These are phyloP conservation scores for Heliconius eleuchia DNA, from an alignment of 1,140 invertebrate species.

Conservation along the genomic window DNA sequence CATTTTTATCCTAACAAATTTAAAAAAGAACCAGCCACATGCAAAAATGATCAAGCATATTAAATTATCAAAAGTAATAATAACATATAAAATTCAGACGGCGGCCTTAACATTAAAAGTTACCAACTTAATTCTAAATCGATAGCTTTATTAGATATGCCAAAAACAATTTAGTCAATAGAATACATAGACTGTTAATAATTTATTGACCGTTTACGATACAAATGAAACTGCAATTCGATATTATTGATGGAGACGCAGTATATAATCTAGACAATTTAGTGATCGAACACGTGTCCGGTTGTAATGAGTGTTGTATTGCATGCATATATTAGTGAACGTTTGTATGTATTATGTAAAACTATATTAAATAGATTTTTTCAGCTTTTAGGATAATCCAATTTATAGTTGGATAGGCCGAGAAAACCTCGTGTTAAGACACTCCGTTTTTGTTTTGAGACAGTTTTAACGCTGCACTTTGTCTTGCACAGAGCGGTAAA, in stretches of 20 bases:
- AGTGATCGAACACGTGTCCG: not conserved
- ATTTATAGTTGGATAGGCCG: no score
- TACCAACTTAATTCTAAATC: not conserved
- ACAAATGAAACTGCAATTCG: conserved; percentile 26
- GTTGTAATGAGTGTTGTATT: not conserved
- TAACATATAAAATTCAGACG: no score
- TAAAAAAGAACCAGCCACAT: no score
- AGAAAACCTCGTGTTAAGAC: not conserved
- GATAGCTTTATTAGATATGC: conserved; percentile 23
- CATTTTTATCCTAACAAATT: no score
- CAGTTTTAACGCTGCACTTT: not conserved
- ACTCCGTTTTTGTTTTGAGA: not conserved
- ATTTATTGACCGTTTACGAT: conserved; percentile 27
- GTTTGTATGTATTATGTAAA: not conserved
- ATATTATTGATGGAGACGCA: conserved; percentile 19
- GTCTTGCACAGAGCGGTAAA: no score
- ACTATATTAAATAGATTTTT: not conserved
- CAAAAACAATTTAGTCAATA: conserved; percentile 23
- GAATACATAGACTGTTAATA: conserved; percentile 23
- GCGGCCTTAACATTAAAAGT: not conserved
- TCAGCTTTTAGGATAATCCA: not conserved
- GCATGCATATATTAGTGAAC: not conserved
- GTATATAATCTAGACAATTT: conserved; percentile 4
- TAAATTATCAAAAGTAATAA: not conserved
- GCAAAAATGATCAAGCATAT: not conserved